Conservation (phyloP, 2,113 vertebrate genomes). For the Phylloscopus trochilus region DNA sequence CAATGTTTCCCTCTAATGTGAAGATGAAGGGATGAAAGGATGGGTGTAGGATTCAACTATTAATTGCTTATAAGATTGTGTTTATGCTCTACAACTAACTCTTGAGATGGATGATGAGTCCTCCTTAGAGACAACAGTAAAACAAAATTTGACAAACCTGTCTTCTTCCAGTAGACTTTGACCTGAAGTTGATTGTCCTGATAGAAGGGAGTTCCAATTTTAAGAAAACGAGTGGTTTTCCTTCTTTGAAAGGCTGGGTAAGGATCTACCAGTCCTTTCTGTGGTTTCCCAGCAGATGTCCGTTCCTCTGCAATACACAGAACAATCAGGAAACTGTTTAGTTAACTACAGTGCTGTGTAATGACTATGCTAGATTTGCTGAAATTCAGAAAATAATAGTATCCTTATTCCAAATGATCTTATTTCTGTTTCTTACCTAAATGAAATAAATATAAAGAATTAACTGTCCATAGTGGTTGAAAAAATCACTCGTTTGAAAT, state of each 20-base stretch:
- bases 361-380: background rate
- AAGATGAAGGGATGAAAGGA: background rate
- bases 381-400: background rate
- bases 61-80: background rate
- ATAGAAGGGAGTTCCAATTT: conserved; percentile 89
- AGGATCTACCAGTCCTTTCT: conserved; percentile 31
- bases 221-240: conserved; percentile 78
- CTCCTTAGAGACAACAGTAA: background rate
- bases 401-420: background rate
- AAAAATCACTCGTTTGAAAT: background rate
- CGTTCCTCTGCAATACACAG: conserved; percentile 67
- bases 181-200: conserved; percentile 90
- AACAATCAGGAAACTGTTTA: background rate
- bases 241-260: conserved; percentile 73
- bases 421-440: background rate
- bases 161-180: conserved; percentile 94
- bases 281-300: conserved; percentile 30
- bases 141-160: conserved; percentile 69
- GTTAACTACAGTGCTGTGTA: background rate
- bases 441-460: background rate
- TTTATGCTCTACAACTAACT: background rate
- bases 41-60: background rate
- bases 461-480: background rate
- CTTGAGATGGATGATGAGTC: background rate
- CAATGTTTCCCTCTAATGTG: background rate